These are phyloP conservation scores for Platysternon megacephalum DNA, from an alignment of 2,113 vertebrate genomes.

Conservation along the genomic window DNA sequence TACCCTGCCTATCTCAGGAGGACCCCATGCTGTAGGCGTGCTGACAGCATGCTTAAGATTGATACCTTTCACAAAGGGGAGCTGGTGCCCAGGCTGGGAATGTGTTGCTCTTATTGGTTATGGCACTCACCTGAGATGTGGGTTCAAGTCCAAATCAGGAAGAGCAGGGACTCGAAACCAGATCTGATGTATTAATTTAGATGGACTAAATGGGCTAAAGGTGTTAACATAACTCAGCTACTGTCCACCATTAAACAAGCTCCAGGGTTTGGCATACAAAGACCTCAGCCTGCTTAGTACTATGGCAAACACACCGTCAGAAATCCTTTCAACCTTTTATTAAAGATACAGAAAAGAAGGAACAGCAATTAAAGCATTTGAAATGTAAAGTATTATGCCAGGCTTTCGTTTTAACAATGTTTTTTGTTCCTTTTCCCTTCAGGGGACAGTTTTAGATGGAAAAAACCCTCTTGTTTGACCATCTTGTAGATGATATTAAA, in stretches of 20 bases:
- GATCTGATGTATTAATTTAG: neutral
- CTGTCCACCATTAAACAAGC: neutral
- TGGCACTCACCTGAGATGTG: neutral
- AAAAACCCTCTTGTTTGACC: neutral
- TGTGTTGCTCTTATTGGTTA: neutral
- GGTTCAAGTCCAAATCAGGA: neutral
- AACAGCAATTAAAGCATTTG: neutral
- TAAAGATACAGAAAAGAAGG: neutral
- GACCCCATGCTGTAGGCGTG: neutral
- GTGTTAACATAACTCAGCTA: neutral
- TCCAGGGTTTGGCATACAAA: neutral
- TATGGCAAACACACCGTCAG: neutral
- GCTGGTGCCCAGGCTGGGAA: neutral
- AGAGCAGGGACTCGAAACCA: neutral
- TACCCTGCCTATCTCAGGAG: neutral
- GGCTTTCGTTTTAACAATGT: neutral
- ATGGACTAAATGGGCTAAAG: neutral
- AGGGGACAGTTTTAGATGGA: neutral
- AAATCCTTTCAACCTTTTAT: neutral
- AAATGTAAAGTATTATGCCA: neutral
- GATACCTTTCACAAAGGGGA: neutral
- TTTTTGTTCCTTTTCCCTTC: neutral
- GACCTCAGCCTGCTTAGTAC: neutral
- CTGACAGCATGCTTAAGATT: neutral
- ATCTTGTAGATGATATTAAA: neutral